These are phyloP conservation scores for Pomacea maculata DNA, from an alignment of 1,140 invertebrate genomes.

Conservation along the genomic window DNA sequence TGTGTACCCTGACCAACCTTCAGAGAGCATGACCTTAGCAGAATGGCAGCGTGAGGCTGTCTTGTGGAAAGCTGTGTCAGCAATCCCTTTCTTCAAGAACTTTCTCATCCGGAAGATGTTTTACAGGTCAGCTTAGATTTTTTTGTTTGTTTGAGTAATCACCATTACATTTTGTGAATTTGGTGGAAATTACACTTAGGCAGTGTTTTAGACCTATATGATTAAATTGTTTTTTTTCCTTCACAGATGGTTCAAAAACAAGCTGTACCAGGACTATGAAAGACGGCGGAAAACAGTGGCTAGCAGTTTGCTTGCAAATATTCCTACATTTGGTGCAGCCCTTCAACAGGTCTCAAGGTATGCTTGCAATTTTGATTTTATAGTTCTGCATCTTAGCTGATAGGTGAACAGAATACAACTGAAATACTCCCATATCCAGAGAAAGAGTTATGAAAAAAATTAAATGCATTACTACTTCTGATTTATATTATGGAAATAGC, in stretches of 20 bases:
- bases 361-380: too few species aligned
- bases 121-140: conserved; percentile 41
- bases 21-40: conserved; percentile 56
- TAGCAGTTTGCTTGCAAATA: conserved; percentile 44
- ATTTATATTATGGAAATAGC: too few species aligned
- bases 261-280: conserved; percentile 47
- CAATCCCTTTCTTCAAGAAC: conserved; percentile 64
- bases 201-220: too few species aligned
- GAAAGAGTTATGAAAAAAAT: too few species aligned
- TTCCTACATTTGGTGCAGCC: conserved; percentile 56
- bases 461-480: too few species aligned
- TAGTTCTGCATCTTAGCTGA: too few species aligned
- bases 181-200: neutral
- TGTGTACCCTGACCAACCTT: conserved; percentile 52
- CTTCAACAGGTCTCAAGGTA: conserved; percentile 57
- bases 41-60: conserved; percentile 64
- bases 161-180: neutral
- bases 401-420: too few species aligned
- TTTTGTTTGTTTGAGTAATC: neutral
- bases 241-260: conserved; percentile 57
- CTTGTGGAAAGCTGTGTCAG: conserved; percentile 56
- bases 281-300: conserved; percentile 39
- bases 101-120: conserved; percentile 59
- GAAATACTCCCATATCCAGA: too few species aligned
- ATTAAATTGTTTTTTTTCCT: conserved; percentile 14